Evolutionary conservation across 2,888 invertebrate species (phyloP), one percentile per base, ranked within the genome.

Genomic region (Furcula furcula): DNA sequence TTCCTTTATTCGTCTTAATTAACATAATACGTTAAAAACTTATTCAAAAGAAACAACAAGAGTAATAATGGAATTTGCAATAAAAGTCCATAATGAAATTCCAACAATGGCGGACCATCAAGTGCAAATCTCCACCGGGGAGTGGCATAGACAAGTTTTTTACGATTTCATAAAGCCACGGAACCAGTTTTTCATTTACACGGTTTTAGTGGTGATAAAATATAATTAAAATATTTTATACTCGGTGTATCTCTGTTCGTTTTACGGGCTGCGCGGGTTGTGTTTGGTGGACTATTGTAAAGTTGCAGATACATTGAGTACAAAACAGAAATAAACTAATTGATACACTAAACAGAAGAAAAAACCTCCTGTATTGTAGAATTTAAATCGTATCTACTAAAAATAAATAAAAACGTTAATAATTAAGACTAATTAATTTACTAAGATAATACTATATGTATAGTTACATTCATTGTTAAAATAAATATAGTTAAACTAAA

Each of bases 221-320:
- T 86, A 87, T 88, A 88, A 88, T 88, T 88, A 88, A 87, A 88
- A 88, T 88, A 88, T 87, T 88, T 87, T 86, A 85, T 82, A 80
- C 77, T 58, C 62, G 55, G 43, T 72, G 76, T 82, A 83, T 84
- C 83, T 84, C 76, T 63, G 74, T 66, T 62, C 69, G 76, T 67
- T 79, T 84, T 83, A 82, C 71, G 78, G 76, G 67, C 65, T 67
- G 60, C 67, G 70, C 65, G 76, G 59, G 64, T 65, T 65, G 74
- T 61, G 55, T 68, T 56, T 58, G 62, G 63, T 73, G 76, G 73
- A 81, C 68, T 75, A 64, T 7, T 33, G 19, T 58, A 44, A 74
- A 46, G 76, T 49, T 55, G 34, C 52, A 35, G 21, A 11, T 54
- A 67, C 72, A 78, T 36, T 55, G 38, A 27, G 68, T 31, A 25